Percentiles rank a stretch among this genome's conserved stretches.
These are phyloP conservation scores for Rhodophaea formosa DNA, from an alignment of 2,888 invertebrate genomes.

Conservation along the genomic window DNA sequence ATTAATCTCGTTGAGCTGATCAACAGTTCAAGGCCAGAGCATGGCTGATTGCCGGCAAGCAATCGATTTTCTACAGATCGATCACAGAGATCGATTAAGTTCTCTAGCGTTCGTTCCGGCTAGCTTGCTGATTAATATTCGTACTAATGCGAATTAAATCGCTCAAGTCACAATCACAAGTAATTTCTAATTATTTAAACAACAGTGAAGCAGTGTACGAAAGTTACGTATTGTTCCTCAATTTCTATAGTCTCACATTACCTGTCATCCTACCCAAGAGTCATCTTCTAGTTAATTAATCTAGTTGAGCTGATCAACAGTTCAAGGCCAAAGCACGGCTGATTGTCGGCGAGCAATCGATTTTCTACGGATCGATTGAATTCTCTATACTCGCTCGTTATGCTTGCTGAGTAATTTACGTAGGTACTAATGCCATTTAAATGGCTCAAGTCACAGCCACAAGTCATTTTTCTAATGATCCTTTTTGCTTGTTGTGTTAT, in stretches of 20 bases:
- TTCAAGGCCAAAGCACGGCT: conserved; percentile 47
- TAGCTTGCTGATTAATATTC: background rate
- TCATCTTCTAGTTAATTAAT: background rate
- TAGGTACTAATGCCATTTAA: background rate
- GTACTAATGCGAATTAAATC: background rate
- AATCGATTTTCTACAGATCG: conserved; percentile 51
- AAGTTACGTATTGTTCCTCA: background rate
- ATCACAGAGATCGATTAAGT: too few relatives aligned
- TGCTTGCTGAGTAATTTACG: background rate
- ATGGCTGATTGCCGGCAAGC: conserved; percentile 37
- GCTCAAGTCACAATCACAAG: background rate
- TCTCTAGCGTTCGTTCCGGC: background rate
- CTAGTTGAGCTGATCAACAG: conserved; percentile 24
- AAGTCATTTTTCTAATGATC: background rate
- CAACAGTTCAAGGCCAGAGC: conserved; percentile 46
- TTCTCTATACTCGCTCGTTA: background rate
- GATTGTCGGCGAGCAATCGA: conserved; percentile 46
- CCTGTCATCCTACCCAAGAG: background rate
- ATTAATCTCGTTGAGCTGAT: conserved; percentile 3
- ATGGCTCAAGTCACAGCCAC: background rate
- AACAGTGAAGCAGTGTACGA: too few relatives aligned
- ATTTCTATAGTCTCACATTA: background rate
- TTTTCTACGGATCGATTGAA: conserved; percentile 38
- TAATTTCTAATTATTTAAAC: background rate
- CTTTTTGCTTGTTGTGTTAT: background rate